These are phyloP conservation scores for Neoaliturus tenellus DNA, from an alignment of 2,888 invertebrate species.

Conservation along the genomic window DNA sequence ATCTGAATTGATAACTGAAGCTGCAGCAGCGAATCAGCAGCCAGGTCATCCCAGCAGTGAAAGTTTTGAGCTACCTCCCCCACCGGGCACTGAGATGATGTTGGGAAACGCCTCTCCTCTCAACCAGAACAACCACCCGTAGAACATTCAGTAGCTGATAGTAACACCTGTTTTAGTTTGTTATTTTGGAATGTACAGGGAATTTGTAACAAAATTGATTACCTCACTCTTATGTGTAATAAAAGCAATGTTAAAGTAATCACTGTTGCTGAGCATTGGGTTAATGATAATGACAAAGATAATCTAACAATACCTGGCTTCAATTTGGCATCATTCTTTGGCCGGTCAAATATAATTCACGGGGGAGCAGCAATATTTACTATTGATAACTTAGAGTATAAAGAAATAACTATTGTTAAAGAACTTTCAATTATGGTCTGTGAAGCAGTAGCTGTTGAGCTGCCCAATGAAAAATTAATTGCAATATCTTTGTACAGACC, in stretches of 20 bases:
- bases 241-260: background rate
- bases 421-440: background rate
- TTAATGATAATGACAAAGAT: background rate
- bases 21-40: too few species aligned
- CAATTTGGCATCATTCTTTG: background rate
- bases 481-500: background rate
- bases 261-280: constrained; percentile 5
- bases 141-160: background rate
- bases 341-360: background rate
- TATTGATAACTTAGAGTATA: background rate
- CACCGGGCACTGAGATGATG: background rate
- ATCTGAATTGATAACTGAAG: too few species aligned
- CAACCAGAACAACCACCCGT: background rate
- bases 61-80: constrained; percentile 4
- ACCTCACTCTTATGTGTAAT: background rate
- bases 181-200: background rate
- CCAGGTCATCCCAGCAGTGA: too few species aligned
- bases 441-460: background rate
- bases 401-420: background rate
- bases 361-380: background rate
- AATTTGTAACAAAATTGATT: constrained; percentile 11
- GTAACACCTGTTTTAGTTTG: background rate
- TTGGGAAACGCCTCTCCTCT: constrained; percentile 11
- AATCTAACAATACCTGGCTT: background rate
- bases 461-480: background rate